Percentiles rank a stretch among this genome's conserved stretches.
Evolutionary conservation across 2,113 vertebrate species (phyloP).

Genomic region (Neolamprologus brichardi): DNA sequence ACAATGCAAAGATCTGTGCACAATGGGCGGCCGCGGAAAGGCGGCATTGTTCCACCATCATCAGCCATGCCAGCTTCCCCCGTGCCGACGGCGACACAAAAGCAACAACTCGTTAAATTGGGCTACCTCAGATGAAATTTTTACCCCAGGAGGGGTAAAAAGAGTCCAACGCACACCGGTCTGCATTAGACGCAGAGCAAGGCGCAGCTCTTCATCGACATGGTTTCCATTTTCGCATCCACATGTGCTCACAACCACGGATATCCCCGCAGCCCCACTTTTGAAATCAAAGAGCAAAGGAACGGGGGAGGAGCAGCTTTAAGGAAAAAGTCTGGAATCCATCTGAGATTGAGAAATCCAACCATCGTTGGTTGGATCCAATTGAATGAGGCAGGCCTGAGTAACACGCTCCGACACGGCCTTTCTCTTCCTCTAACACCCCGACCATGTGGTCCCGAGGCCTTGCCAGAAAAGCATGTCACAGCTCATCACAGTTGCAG

Average conservation of each 20-base stretch:
- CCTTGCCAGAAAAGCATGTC: constrained; percentile 70
- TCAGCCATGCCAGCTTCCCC: constrained; percentile 47
- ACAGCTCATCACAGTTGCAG: constrained; percentile 71
- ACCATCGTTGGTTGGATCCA: constrained; percentile 46
- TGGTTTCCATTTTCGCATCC: neutral
- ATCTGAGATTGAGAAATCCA: constrained; percentile 59
- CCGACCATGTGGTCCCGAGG: constrained; percentile 65
- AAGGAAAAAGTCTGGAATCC: constrained; percentile 59
- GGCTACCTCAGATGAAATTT: neutral
- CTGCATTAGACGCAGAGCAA: neutral
- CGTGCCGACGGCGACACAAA: constrained; percentile 3
- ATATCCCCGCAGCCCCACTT: neutral
- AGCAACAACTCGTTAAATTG: constrained; percentile 30
- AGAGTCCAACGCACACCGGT: neutral
- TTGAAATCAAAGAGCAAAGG: constrained; percentile 42
- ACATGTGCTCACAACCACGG: neutral
- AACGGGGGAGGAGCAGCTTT: constrained; percentile 25
- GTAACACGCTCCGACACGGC: constrained; percentile 63
- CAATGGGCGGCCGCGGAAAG: constrained; percentile 56
- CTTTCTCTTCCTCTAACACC: constrained; percentile 62
- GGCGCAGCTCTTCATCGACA: neutral
- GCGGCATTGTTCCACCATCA: constrained; percentile 46
- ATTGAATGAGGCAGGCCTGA: constrained; percentile 55
- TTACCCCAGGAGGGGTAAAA: neutral
- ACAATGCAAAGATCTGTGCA: constrained; percentile 66